A percentile compares a stretch with the other conserved stretches of the same genome.
phyloP scores from a whole-genome alignment of 2,113 vertebrate species.

The Passer montanus region DNA sequence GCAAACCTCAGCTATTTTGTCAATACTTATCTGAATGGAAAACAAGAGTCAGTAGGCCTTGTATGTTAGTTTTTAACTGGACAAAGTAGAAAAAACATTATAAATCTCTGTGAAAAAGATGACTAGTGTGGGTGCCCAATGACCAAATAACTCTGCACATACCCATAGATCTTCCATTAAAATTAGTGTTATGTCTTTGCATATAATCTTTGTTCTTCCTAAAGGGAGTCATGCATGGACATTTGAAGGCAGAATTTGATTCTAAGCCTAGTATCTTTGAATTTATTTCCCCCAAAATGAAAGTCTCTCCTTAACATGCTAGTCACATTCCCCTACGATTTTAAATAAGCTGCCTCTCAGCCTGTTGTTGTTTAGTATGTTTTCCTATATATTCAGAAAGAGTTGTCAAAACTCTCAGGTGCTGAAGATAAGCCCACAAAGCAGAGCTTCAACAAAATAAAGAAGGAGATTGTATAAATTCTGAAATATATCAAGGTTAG shows the following conservation, averaged over 20 bases:
- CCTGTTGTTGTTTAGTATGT: not conserved
- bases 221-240: not conserved
- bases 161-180: not conserved
- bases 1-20: not conserved
- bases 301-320: conserved; percentile 18
- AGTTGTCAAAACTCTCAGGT: conserved; percentile 39
- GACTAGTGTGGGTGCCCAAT: not conserved
- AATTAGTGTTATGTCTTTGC: not conserved
- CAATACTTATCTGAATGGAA: not conserved
- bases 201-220: not conserved
- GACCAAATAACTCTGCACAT: not conserved
- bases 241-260: not conserved
- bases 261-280: not conserved
- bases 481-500: conserved; percentile 6
- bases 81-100: not conserved
- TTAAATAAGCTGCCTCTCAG: conserved; percentile 20
- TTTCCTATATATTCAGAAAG: conserved; percentile 9
- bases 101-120: not conserved
- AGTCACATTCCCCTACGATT: not conserved
- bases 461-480: not conserved
- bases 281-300: not conserved
- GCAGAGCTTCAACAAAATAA: conserved; percentile 17
- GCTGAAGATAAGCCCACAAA: conserved; percentile 18
- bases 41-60: not conserved
- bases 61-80: not conserved